phyloP scores from a whole-genome alignment of 2,797 vertebrate genomes.

The Pseudomugil tenellus region DNA sequence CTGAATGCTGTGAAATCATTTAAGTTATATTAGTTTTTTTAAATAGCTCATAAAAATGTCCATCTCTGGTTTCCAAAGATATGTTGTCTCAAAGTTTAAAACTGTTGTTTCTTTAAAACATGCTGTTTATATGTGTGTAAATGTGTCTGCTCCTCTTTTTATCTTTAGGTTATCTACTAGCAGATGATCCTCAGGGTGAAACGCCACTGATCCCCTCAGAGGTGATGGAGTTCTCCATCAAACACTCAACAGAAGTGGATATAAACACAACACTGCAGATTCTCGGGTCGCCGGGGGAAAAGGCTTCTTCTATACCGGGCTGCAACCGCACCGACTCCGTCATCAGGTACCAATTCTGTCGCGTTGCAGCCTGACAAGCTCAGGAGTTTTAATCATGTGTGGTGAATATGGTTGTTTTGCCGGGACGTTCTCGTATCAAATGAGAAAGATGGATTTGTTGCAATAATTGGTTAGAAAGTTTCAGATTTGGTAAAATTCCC shows the following conservation, averaged over 20 bases:
- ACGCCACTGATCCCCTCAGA: conserved; percentile 97
- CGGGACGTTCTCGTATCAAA: not conserved
- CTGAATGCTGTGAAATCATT: not conserved
- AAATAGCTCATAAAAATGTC: too few species aligned
- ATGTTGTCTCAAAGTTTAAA: too few species aligned
- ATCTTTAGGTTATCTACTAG: conserved; percentile 86
- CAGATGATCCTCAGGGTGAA: conserved; percentile 98
- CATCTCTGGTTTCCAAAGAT: too few species aligned
- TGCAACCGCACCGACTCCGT: conserved; percentile 98
- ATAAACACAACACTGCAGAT: conserved; percentile 99
- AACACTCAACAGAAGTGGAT: conserved; percentile 96
- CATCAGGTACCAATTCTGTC: conserved; percentile 88
- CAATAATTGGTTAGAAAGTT: too few species aligned
- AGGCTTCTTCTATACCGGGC: conserved; percentile 97
- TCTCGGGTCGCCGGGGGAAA: conserved; percentile 97
- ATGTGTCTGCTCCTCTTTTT: too few species aligned
- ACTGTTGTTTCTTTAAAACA: too few species aligned
- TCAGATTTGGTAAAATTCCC: too few species aligned
- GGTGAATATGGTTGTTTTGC: not conserved
- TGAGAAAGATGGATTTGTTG: not conserved
- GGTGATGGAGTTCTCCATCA: conserved; percentile 99
- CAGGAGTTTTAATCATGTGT: too few species aligned
- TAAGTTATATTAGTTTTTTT: too few species aligned
- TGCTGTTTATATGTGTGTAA: not conserved
- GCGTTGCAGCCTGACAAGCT: not conserved